Percentiles rank a stretch among this genome's conserved stretches.
phyloP scores from a whole-genome alignment of 2,888 invertebrate genomes.

The Aphrophora alni region DNA sequence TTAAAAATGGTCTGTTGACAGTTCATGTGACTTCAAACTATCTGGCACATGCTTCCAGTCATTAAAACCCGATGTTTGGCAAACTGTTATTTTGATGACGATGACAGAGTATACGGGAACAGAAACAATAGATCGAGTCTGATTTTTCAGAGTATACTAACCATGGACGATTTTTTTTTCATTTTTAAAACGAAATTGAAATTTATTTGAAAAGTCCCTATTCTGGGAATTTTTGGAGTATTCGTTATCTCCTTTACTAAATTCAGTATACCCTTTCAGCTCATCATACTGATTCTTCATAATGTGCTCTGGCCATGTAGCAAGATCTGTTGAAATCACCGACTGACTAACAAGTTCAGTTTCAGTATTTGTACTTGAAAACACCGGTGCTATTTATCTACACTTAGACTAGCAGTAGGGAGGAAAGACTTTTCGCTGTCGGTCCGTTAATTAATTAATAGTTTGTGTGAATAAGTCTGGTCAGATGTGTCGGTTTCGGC shows the following conservation, averaged over 20 bases:
- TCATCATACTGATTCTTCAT: not conserved
- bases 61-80: not conserved
- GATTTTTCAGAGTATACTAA: conserved; percentile 3
- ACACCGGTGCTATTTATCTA: no score
- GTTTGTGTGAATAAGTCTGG: no score
- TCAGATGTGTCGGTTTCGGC: no score
- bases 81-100: not conserved
- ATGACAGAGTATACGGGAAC: not conserved
- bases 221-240: not conserved
- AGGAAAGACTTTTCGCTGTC: no score
- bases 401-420: no score
- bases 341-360: no score
- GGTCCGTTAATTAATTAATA: no score
- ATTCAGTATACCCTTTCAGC: not conserved
- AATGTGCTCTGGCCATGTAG: not conserved
- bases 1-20: no score
- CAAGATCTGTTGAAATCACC: no score
- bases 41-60: not conserved
- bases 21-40: not conserved
- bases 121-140: not conserved
- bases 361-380: no score
- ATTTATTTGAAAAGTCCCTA: not conserved
- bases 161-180: not conserved
- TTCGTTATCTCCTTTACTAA: not conserved
- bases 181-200: not conserved